Percentiles rank a stretch among this genome's conserved stretches.
phyloP scores from a whole-genome alignment of 2,113 vertebrate species.

The Ciconia stormi region DNA sequence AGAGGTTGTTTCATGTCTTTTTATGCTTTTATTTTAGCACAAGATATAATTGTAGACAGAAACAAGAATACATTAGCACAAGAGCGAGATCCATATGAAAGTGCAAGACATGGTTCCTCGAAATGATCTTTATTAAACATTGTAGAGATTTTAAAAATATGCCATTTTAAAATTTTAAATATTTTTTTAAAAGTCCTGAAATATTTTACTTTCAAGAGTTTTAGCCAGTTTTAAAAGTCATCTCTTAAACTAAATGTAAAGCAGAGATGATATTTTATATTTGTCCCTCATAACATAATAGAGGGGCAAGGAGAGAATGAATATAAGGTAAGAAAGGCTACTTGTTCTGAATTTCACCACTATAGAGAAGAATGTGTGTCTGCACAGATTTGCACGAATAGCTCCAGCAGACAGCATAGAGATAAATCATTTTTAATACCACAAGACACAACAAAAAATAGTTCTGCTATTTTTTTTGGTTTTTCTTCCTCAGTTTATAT shows the following conservation, averaged over 20 bases:
- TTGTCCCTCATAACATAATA: rapidly evolving
- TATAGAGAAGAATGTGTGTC: background rate
- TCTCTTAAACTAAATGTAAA: background rate
- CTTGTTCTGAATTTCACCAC: background rate
- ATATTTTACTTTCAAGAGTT: background rate
- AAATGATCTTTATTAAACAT: background rate
- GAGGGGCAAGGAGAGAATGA: background rate
- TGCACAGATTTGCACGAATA: background rate
- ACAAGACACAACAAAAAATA: background rate
- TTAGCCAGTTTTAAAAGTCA: background rate
- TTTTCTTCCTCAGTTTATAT: background rate
- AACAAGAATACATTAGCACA: background rate
- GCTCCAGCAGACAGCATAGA: background rate
- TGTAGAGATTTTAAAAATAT: background rate
- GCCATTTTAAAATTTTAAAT: no score
- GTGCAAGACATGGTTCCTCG: background rate
- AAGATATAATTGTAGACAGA: background rate
- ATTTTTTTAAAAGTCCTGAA: background rate
- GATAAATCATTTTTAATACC: slow-evolving; percentile 1
- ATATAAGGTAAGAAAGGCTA: background rate
- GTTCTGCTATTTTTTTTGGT: background rate
- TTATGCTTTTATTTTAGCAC: background rate
- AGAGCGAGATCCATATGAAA: background rate
- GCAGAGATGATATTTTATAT: background rate
- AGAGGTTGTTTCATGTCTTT: background rate